These are phyloP conservation scores for Ranitomeya variabilis DNA, from an alignment of 2,113 vertebrate species.

Conservation along the genomic window DNA sequence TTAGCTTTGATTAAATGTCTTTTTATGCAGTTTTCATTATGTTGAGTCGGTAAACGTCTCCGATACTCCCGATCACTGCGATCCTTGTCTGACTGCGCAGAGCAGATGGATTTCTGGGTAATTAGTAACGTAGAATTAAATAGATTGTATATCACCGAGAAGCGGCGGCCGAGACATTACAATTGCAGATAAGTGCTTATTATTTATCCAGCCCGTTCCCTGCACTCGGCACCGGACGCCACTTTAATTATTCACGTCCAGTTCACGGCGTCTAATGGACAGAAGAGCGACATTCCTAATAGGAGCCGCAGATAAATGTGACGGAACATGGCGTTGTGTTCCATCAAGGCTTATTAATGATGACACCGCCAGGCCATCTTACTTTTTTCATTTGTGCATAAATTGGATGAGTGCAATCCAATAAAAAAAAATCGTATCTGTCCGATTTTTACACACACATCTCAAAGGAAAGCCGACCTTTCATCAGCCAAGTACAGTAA, in stretches of 20 bases:
- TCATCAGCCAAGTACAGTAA: too few species aligned
- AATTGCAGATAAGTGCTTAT: neutral
- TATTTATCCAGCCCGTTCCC: neutral
- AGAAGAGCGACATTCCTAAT: neutral
- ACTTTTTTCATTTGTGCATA: too few species aligned
- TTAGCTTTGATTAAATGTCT: neutral
- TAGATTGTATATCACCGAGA: neutral
- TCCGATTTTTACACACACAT: too few species aligned
- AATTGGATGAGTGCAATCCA: too few species aligned
- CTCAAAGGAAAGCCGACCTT: too few species aligned
- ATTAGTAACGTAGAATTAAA: neutral
- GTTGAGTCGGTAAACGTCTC: neutral
- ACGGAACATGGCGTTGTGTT: neutral
- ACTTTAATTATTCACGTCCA: neutral
- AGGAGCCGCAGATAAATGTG: neutral
- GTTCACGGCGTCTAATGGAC: neutral
- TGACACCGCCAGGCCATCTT: neutral
- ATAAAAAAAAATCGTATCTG: too few species aligned
- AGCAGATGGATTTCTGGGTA: neutral
- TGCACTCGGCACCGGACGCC: neutral
- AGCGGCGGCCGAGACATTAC: neutral
- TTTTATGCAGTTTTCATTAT: neutral
- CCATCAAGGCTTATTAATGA: neutral
- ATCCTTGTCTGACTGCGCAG: neutral
- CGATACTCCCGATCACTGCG: neutral